phyloP scores from a whole-genome alignment of 2,797 vertebrate species.

The Acanthurus leucopareius region DNA sequence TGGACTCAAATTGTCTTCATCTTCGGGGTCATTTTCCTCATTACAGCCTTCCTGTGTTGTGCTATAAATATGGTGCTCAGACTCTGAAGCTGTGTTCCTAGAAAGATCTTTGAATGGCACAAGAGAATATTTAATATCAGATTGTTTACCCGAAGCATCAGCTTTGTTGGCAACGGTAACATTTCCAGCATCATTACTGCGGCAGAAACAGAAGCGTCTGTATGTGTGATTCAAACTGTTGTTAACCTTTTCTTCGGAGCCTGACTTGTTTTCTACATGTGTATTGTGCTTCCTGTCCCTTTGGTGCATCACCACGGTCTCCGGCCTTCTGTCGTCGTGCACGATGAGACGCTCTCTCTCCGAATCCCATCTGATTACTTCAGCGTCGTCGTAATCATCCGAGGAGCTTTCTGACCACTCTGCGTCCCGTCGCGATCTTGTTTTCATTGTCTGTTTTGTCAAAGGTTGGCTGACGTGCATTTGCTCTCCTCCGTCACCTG shows the following conservation, averaged over 20 bases:
- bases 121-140: constrained; percentile 87
- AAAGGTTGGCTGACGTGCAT: constrained; percentile 90
- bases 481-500: constrained; percentile 86
- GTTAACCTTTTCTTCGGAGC: constrained; percentile 88
- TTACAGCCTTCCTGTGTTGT: constrained; percentile 83
- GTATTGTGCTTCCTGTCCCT: constrained; percentile 90
- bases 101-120: constrained; percentile 84
- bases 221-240: constrained; percentile 84
- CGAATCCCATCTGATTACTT: constrained; percentile 89
- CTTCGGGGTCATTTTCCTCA: constrained; percentile 89
- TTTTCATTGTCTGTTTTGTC: constrained; percentile 86
- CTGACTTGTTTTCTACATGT: constrained; percentile 87
- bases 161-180: constrained; percentile 68
- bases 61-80: constrained; percentile 88
- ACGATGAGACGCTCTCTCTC: constrained; percentile 87
- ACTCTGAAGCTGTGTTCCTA: constrained; percentile 83
- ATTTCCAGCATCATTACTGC: constrained; percentile 80
- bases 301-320: constrained; percentile 77
- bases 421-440: constrained; percentile 79
- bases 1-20: constrained; percentile 84
- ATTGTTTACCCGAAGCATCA: constrained; percentile 68
- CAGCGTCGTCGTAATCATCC: constrained; percentile 84
- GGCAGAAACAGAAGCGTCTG: constrained; percentile 84
- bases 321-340: constrained; percentile 78
- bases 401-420: constrained; percentile 88